Evolutionary conservation across 2,797 vertebrate genomes (phyloP).

Genomic region (Loriculus beryllinus): DNA sequence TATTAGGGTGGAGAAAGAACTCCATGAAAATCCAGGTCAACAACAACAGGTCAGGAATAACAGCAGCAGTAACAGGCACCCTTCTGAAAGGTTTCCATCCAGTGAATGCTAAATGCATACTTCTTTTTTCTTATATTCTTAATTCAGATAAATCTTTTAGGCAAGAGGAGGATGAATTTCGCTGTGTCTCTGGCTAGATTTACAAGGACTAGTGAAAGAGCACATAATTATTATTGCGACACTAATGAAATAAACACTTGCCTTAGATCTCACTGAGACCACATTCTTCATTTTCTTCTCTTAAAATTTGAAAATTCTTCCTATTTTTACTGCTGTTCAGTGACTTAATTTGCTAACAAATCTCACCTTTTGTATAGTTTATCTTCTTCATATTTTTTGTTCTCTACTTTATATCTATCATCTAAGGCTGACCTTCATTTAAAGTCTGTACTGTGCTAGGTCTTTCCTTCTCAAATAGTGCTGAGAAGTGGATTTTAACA

Average conservation of each 20-base stretch:
- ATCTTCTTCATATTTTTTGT: not conserved
- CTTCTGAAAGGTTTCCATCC: not conserved
- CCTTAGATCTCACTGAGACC: not conserved
- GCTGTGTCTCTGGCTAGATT: not conserved
- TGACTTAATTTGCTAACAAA: not conserved
- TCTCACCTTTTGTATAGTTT: not conserved
- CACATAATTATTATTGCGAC: not conserved
- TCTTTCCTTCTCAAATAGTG: not conserved
- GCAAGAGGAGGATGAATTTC: not conserved
- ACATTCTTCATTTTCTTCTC: not conserved
- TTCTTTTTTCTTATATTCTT: not conserved
- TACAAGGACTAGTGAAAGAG: not conserved
- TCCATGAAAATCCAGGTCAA: not conserved
- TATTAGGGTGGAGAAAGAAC: not conserved
- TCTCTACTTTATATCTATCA: not conserved
- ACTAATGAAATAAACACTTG: not conserved
- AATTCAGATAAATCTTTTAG: not conserved
- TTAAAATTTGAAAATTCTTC: not conserved
- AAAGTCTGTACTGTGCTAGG: not conserved
- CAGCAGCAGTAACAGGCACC: not conserved
- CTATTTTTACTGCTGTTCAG: not conserved
- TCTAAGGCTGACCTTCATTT: not conserved
- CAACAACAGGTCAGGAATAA: not conserved
- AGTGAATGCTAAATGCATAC: accelerated
- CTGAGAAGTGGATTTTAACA: conserved; percentile 17